Percentiles rank a stretch among this genome's conserved stretches.
phyloP scores from a whole-genome alignment of 2,113 vertebrate genomes.

The Pholis gunnellus region DNA sequence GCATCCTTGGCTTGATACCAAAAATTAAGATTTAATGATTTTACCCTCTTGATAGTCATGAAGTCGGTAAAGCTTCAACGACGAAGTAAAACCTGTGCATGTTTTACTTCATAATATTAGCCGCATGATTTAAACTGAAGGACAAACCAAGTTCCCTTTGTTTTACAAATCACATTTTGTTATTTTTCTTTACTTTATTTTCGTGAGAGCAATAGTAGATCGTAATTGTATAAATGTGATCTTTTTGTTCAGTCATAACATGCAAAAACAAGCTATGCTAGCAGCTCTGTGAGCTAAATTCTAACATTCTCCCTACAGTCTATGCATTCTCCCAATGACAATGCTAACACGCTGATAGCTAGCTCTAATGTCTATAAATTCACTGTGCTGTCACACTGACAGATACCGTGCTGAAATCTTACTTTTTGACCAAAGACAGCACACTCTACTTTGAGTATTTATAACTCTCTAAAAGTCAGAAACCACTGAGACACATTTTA shows the following conservation, averaged over 20 bases:
- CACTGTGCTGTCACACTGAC: not conserved
- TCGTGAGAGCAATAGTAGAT: not conserved
- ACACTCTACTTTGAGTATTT: not conserved
- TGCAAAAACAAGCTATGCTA: not conserved
- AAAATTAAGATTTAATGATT: conserved; percentile 4
- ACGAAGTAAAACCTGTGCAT: not conserved
- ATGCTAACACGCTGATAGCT: not conserved
- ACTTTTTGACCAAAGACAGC: conserved; percentile 26
- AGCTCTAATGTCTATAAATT: not conserved
- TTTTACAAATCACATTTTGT: not conserved
- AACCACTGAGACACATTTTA: conserved; percentile 1
- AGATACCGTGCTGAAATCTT: not conserved
- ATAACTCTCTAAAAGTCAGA: conserved; percentile 30
- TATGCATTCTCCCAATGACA: not conserved
- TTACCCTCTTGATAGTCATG: conserved; percentile 2
- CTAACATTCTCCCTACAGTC: not conserved
- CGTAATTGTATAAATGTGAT: not conserved
- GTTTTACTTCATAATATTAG: not conserved
- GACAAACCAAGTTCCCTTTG: not conserved
- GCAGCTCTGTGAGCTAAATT: not conserved
- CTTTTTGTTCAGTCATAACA: not conserved
- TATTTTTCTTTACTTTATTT: not conserved
- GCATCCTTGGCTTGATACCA: conserved; percentile 14
- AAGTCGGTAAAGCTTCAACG: not conserved
- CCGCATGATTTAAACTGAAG: conserved; percentile 5